phyloP scores from a whole-genome alignment of 2,797 vertebrate genomes.

The Gobio occitaniae region DNA sequence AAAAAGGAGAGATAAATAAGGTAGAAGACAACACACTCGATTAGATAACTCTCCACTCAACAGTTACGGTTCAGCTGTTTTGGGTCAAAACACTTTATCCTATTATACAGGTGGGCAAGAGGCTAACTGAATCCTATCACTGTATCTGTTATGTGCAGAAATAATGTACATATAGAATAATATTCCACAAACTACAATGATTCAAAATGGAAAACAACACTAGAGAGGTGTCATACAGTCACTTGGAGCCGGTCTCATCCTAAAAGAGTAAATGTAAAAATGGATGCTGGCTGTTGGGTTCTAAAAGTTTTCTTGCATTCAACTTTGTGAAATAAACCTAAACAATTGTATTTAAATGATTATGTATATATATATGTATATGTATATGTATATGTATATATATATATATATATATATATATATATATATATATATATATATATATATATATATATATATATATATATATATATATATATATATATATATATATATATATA shows the following conservation, averaged over 20 bases:
- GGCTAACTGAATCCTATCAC: neutral
- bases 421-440: too few species aligned
- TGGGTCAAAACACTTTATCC: neutral
- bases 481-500: too few species aligned
- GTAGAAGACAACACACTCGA: conserved; percentile 7
- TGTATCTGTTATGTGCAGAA: neutral
- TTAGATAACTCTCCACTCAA: conserved; percentile 15
- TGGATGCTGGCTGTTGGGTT: neutral
- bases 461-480: too few species aligned
- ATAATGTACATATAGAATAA: neutral
- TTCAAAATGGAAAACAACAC: neutral
- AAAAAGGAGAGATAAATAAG: conserved; percentile 6
- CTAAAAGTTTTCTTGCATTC: neutral
- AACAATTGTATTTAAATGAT: neutral
- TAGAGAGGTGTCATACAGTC: neutral
- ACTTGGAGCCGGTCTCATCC: neutral
- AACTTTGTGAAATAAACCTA: neutral
- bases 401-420: too few species aligned
- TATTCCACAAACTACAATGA: neutral
- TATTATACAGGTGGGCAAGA: conserved; percentile 15
- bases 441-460: too few species aligned
- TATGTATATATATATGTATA: too few species aligned
- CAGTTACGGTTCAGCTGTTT: neutral
- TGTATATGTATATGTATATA: too few species aligned
- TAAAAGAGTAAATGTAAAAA: neutral